Evolutionary conservation across 2,113 vertebrate genomes (phyloP).

Genomic region (Craseonycteris thonglongyai): DNA sequence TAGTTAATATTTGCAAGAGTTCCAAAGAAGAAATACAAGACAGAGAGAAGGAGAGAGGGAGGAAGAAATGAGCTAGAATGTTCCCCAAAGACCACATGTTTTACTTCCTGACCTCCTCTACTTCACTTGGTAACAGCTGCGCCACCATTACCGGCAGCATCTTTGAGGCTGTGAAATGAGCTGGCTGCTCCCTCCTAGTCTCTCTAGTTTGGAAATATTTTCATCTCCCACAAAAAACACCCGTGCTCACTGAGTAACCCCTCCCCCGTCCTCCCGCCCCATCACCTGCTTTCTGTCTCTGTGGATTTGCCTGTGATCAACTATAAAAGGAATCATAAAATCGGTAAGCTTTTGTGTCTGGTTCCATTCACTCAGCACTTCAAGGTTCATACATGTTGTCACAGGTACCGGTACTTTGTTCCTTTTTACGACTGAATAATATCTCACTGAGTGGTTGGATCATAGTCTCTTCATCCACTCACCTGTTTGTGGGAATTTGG

Average conservation of each 20-base stretch:
- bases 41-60: no score
- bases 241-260: neutral
- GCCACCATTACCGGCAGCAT: neutral
- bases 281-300: no score
- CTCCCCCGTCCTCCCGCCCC: neutral
- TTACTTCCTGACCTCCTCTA: fast-evolving
- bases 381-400: neutral
- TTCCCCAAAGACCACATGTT: no score
- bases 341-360: neutral
- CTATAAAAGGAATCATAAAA: neutral
- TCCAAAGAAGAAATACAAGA: neutral
- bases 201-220: neutral
- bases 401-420: neutral
- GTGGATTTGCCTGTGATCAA: no score
- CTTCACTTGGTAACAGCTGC: neutral
- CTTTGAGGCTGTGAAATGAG: neutral
- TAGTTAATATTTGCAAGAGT: neutral
- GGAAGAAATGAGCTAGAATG: neutral
- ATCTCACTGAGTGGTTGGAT: neutral
- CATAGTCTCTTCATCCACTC: no score
- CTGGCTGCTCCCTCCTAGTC: neutral
- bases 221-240: neutral
- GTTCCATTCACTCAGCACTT: neutral
- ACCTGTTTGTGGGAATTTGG: neutral
- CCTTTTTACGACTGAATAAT: neutral